A percentile compares a stretch with the other conserved stretches of the same genome.
Evolutionary conservation across 2,797 vertebrate species (phyloP).

Genomic region (Channallabes apus): DNA sequence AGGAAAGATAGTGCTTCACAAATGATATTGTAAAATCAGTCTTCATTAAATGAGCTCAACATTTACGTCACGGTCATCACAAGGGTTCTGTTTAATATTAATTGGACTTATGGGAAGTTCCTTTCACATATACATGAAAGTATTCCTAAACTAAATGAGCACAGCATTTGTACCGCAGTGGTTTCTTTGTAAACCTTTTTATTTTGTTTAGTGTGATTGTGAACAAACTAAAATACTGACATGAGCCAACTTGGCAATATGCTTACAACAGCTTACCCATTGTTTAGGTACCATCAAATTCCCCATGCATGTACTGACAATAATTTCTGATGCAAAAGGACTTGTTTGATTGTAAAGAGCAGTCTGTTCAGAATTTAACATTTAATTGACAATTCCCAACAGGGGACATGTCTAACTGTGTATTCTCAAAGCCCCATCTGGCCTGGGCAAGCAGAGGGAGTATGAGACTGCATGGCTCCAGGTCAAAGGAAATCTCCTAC

Average conservation of each 20-base stretch:
- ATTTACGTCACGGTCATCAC: too few relatives aligned
- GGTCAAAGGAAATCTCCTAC: conserved; percentile 38
- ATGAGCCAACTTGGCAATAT: not conserved
- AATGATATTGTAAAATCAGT: not conserved
- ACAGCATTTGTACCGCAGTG: too few relatives aligned
- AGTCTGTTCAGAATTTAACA: conserved; percentile 19
- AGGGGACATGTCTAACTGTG: not conserved
- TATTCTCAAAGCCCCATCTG: conserved; percentile 38
- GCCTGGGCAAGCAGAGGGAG: conserved; percentile 13
- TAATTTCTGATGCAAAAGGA: not conserved
- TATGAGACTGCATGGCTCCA: conserved; percentile 36
- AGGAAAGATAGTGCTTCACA: not conserved
- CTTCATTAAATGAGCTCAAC: not conserved
- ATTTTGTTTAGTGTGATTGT: not conserved
- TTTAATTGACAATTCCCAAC: conserved; percentile 37
- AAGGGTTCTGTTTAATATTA: too few relatives aligned
- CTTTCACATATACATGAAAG: too few relatives aligned
- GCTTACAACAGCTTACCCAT: too few relatives aligned
- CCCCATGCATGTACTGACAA: not conserved
- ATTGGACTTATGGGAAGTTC: too few relatives aligned
- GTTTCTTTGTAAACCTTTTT: not conserved
- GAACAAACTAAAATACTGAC: not conserved
- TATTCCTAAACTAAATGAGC: not conserved
- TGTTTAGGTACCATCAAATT: conserved; percentile 2
- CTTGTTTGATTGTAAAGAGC: conserved; percentile 21